Conservation (phyloP, 2,797 vertebrate species). For the Sebastes variabilis region DNA sequence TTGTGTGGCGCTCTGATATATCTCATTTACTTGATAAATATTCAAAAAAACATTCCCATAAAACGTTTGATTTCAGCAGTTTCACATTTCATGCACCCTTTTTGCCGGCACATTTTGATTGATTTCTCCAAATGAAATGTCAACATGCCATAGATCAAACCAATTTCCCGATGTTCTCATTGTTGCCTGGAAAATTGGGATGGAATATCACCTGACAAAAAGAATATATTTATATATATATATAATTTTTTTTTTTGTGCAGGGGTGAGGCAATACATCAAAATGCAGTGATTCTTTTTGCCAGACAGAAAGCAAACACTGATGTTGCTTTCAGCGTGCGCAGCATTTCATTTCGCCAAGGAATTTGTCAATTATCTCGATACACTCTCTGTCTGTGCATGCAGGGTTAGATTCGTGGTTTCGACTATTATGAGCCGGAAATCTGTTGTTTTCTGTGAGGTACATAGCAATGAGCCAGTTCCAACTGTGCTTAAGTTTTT, state of each 20-base stretch:
- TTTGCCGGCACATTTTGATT: conserved; percentile 60
- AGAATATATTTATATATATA: conserved; percentile 15
- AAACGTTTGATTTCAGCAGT: conserved; percentile 55
- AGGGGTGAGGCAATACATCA: conserved; percentile 62
- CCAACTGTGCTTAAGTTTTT: conserved; percentile 62
- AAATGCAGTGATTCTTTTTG: conserved; percentile 47
- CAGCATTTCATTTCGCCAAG: conserved; percentile 56
- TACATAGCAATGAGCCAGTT: conserved; percentile 58
- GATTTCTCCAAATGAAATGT: conserved; percentile 80
- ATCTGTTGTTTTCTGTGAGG: conserved; percentile 58
- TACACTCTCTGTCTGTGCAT: conserved; percentile 34
- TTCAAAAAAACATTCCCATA: conserved; percentile 43
- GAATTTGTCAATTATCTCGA: conserved; percentile 70
- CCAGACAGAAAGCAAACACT: conserved; percentile 57
- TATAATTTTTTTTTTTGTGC: conserved; percentile 13
- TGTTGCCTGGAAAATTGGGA: conserved; percentile 65
- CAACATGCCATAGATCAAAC: conserved; percentile 74
- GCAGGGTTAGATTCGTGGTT: conserved; percentile 44
- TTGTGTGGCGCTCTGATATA: conserved; percentile 47
- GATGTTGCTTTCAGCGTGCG: conserved; percentile 41
- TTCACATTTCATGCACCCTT: conserved; percentile 41
- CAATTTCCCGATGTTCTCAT: conserved; percentile 54
- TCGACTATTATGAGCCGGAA: conserved; percentile 51
- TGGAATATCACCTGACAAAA: conserved; percentile 66
- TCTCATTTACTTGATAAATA: conserved; percentile 67